Evolutionary conservation across 2,888 invertebrate species (phyloP).

Genomic region (Apodemia hepburni): DNA sequence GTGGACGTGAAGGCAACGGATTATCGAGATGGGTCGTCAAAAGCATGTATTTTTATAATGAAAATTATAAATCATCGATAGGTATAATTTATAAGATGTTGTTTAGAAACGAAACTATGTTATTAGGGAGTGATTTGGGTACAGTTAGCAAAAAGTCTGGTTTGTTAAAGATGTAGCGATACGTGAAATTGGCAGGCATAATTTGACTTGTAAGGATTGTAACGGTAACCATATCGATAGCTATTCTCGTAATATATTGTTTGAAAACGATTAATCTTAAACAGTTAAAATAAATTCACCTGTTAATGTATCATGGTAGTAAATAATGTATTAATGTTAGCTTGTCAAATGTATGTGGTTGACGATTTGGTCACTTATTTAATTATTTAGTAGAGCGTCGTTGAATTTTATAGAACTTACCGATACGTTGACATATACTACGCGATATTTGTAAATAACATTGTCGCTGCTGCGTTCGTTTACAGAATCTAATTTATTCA

Average conservation of each 20-base stretch:
- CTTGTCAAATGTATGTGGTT: conserved; percentile 68
- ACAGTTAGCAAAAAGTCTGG: conserved; percentile 39
- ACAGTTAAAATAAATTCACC: conserved; percentile 65
- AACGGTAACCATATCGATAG: conserved; percentile 73
- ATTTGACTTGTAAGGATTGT: conserved; percentile 51
- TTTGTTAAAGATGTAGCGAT: conserved; percentile 44
- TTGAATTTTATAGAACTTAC: conserved; percentile 62
- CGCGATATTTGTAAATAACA: conserved; percentile 51
- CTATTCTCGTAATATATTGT: conserved; percentile 57
- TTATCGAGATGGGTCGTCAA: conserved; percentile 43
- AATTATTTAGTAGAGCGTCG: conserved; percentile 57
- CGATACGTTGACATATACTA: conserved; percentile 44
- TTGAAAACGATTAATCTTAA: conserved; percentile 62
- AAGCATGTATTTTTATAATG: conserved; percentile 73
- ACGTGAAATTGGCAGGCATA: conserved; percentile 60
- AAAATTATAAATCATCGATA: conserved; percentile 56
- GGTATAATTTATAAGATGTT: conserved; percentile 64
- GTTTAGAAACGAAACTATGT: conserved; percentile 54
- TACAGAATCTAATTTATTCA: conserved; percentile 34
- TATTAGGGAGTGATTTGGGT: conserved; percentile 42
- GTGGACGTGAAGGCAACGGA: conserved; percentile 48
- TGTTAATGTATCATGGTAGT: conserved; percentile 75
- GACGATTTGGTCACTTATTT: conserved; percentile 59
- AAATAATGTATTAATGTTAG: conserved; percentile 70
- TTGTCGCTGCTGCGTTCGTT: conserved; percentile 53